Base-by-base conservation (phyloP, 2,113 vertebrate species). In the Melospiza melodia region DNA sequence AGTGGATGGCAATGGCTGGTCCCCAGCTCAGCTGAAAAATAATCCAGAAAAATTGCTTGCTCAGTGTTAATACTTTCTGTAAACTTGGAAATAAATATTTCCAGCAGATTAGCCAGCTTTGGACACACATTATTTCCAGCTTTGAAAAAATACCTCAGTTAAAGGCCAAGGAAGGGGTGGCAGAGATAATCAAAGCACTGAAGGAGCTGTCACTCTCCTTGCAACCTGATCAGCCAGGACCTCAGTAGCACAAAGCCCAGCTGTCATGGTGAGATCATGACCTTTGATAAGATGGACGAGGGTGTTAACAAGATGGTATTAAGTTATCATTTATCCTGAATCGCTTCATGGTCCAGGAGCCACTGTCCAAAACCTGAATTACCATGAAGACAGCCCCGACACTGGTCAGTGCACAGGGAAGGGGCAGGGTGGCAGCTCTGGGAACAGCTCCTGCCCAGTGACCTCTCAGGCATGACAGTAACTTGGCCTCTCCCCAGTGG, bases 21-120 rank as follows among this genome's bases (percentile, higher is more conserved):
- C 48, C 75, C 7, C 63, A 63, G 10, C 33, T 3, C 57, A 15
- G 51, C 25, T 51, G 33, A 83, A 86, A 44, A 90, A 77, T 31
- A 89, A 62, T 20, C 39, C 71, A 33, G 76, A 46, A 79, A 48
- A 87, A 84, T 78, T 37, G 6, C 48, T 73, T n/a, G 69, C 39
- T 91, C 16, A 3, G 54, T 82, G 84, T 18, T 93, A 94, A 94
- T 86, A 85, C 87, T 78, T 96, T 91, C 92, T 91, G 91, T 84
- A 95, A 94, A 96, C 89, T 74, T 27, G 35, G 89, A 85, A 85
- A 84, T 81, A 13, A 72, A 7, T 35, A 51, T 81, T 77, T 84
- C 46, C 84, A 76, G 76, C 52, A 76, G 91, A 92, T 94, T 75
- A 90, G 90, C 93, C 83, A 95, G 79, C 59, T 95, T 94, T 87